Evolutionary conservation across 2,797 vertebrate genomes (phyloP).

Genomic region (Orestias chungarensis): DNA sequence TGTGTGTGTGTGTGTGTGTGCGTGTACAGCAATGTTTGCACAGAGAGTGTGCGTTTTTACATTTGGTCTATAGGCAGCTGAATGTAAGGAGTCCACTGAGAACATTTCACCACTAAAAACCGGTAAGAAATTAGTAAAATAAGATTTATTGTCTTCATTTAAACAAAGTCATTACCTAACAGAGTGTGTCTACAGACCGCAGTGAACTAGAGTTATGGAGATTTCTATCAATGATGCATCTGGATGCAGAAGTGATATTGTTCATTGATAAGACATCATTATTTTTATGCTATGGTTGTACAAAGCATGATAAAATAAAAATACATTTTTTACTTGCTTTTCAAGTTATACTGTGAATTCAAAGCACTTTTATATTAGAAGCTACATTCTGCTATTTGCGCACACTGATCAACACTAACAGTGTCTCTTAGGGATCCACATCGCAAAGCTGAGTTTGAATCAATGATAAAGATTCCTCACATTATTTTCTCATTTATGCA

Average conservation of each 20-base stretch:
- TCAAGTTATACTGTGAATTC: too few relatives aligned
- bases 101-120: not conserved
- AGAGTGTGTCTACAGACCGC: not conserved
- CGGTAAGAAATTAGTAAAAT: not conserved
- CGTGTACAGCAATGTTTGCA: conserved; percentile 23
- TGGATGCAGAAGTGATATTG: not conserved
- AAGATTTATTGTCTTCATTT: not conserved
- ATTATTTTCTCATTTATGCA: too few relatives aligned
- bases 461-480: too few relatives aligned
- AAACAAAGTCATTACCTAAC: not conserved
- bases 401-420: too few relatives aligned
- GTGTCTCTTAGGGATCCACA: too few relatives aligned
- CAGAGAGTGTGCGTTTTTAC: conserved; percentile 10
- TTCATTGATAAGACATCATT: not conserved
- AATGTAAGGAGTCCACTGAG: not conserved
- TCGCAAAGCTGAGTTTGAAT: too few relatives aligned
- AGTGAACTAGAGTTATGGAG: not conserved
- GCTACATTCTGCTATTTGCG: too few relatives aligned
- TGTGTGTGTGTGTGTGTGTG: conserved; percentile 25
- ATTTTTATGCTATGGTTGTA: not conserved
- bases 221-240: not conserved
- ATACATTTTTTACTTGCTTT: too few relatives aligned
- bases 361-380: too few relatives aligned
- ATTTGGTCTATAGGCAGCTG: not conserved
- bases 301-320: too few relatives aligned